phyloP scores from a whole-genome alignment of 1,140 invertebrate genomes.

The Cryptotermes secundus region DNA sequence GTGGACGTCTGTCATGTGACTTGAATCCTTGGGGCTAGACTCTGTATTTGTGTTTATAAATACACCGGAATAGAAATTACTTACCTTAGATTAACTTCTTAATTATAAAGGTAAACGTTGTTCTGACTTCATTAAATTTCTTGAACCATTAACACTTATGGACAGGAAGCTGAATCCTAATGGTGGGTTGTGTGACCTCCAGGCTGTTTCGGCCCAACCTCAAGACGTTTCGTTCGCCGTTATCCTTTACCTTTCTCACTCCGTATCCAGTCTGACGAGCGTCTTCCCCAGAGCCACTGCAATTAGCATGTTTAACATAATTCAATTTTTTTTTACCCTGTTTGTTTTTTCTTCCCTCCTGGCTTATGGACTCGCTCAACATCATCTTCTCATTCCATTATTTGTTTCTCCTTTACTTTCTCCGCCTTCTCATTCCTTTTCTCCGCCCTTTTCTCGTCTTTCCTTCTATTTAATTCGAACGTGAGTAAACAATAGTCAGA shows the following conservation, averaged over 20 bases:
- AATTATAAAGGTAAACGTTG: not conserved
- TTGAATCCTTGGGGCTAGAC: not conserved
- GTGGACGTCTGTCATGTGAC: not conserved
- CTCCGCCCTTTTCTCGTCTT: constrained; percentile 13
- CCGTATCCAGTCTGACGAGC: not conserved
- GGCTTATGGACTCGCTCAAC: not conserved
- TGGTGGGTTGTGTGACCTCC: not conserved
- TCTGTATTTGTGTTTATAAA: constrained; percentile 15
- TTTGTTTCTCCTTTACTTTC: not conserved
- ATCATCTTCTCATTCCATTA: not conserved
- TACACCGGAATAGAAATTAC: not conserved
- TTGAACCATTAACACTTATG: constrained; percentile 6
- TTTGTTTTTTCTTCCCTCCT: not conserved
- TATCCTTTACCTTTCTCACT: not conserved
- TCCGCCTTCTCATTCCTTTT: constrained; percentile 18
- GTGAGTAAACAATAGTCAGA: not conserved
- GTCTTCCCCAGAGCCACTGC: not conserved
- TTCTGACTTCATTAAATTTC: constrained; percentile 9
- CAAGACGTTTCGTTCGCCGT: not conserved
- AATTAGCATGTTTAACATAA: constrained; percentile 20
- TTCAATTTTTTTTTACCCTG: not conserved
- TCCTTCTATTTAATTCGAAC: constrained; percentile 7
- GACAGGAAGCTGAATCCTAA: not conserved
- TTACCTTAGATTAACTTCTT: constrained; percentile 15
- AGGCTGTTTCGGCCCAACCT: not conserved